These are phyloP conservation scores for Eupristina koningsbergeri DNA, from an alignment of 1,140 invertebrate genomes.

Conservation along the genomic window DNA sequence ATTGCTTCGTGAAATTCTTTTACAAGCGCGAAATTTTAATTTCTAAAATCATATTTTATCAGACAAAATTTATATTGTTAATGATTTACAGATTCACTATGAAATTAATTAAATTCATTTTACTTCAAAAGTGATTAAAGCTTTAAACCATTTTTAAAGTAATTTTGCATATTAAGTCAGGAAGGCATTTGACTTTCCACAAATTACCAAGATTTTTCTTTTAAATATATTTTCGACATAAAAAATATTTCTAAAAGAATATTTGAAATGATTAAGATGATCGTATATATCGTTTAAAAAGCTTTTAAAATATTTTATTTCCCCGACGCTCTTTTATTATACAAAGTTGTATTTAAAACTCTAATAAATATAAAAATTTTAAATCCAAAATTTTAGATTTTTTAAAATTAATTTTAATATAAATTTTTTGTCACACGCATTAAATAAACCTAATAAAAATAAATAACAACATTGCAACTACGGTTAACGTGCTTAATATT, in stretches of 20 bases:
- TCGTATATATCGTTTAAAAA: background rate
- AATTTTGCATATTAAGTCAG: constrained; percentile 10
- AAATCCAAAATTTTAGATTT: background rate
- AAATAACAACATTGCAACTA: background rate
- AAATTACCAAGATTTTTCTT: constrained; percentile 8
- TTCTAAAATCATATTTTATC: constrained; percentile 22
- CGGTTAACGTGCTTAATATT: constrained; percentile 9
- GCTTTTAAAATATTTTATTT: too few species aligned
- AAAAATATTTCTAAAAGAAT: too few species aligned
- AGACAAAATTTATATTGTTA: constrained; percentile 21
- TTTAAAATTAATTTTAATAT: background rate
- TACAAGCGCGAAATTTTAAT: constrained; percentile 15
- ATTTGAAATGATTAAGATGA: too few species aligned
- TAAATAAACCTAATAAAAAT: background rate
- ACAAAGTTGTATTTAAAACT: background rate
- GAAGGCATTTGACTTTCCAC: constrained; percentile 7
- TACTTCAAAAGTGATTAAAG: constrained; percentile 20
- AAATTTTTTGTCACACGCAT: background rate
- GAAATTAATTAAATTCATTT: constrained; percentile 20
- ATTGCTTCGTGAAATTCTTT: constrained; percentile 2
- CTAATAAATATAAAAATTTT: background rate
- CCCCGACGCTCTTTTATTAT: background rate
- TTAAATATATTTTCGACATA: background rate
- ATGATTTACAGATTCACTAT: constrained; percentile 24
- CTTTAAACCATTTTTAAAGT: constrained; percentile 14